Percentiles rank a stretch among this genome's conserved stretches.
Conservation (phyloP, 1,140 invertebrate species). For the Marisa cornuarietis region DNA sequence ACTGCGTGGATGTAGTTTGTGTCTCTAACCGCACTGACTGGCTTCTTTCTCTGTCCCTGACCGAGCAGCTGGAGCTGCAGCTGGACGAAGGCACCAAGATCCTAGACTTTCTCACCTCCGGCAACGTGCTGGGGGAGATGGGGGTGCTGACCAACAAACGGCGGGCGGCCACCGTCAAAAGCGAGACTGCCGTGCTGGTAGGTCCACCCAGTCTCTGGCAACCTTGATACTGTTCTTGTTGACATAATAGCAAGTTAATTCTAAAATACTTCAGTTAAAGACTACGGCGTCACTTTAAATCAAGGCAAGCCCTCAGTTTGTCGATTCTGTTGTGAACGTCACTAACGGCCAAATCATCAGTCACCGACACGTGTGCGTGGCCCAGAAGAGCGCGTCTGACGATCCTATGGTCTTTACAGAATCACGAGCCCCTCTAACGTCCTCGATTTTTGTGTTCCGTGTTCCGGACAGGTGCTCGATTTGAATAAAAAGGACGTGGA, state of each 20-base stretch:
- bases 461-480: conserved; percentile 42
- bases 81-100: conserved; percentile 30
- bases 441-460: neutral
- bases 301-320: too few species aligned
- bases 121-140: conserved; percentile 67
- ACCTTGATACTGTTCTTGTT: neutral
- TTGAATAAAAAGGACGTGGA: conserved; percentile 52
- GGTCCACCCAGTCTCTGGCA: neutral
- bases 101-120: conserved; percentile 64
- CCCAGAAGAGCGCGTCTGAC: too few species aligned
- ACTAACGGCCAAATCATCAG: too few species aligned
- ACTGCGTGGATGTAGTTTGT: too few species aligned
- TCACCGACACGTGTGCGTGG: too few species aligned
- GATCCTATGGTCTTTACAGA: too few species aligned
- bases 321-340: too few species aligned
- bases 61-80: neutral
- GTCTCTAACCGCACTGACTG: too few species aligned
- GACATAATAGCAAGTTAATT: neutral
- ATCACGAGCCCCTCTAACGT: too few species aligned
- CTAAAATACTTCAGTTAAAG: neutral
- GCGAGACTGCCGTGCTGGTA: conserved; percentile 67
- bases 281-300: neutral
- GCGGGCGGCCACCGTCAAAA: conserved; percentile 59
- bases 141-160: conserved; percentile 59
- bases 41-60: too few species aligned